Conservation (phyloP, 2,113 vertebrate species). For the Podarcis cretensis region DNA sequence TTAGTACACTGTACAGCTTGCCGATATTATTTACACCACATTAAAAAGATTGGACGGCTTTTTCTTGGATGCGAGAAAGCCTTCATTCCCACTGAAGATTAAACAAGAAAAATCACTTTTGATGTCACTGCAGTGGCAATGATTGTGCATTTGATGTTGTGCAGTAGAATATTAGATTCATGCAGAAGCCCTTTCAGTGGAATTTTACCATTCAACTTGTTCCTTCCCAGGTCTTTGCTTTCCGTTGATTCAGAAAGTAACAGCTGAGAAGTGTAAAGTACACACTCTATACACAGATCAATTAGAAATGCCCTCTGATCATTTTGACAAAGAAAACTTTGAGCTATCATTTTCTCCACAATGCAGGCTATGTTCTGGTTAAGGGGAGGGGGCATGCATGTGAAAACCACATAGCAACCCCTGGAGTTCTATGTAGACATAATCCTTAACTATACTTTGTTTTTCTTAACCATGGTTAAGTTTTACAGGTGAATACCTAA, state of each 20-base stretch:
- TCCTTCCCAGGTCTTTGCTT: background rate
- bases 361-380: background rate
- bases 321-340: conserved; percentile 1
- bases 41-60: background rate
- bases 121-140: conserved; percentile 12
- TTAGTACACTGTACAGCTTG: background rate
- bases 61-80: background rate
- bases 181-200: background rate
- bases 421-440: background rate
- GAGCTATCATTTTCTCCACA: background rate
- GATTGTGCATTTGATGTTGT: background rate
- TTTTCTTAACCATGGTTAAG: background rate
- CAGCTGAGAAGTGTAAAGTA: background rate
- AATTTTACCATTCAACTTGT: background rate
- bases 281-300: background rate
- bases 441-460: background rate
- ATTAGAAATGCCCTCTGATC: background rate
- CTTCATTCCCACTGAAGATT: background rate
- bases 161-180: background rate
- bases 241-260: background rate
- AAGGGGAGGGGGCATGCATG: background rate
- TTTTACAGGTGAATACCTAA: background rate
- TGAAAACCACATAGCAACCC: background rate
- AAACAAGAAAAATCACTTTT: conserved; percentile 8
- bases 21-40: background rate